A percentile compares a stretch with the other conserved stretches of the same genome.
Evolutionary conservation across 2,113 vertebrate genomes (phyloP).

Genomic region (Seriola dumerili): DNA sequence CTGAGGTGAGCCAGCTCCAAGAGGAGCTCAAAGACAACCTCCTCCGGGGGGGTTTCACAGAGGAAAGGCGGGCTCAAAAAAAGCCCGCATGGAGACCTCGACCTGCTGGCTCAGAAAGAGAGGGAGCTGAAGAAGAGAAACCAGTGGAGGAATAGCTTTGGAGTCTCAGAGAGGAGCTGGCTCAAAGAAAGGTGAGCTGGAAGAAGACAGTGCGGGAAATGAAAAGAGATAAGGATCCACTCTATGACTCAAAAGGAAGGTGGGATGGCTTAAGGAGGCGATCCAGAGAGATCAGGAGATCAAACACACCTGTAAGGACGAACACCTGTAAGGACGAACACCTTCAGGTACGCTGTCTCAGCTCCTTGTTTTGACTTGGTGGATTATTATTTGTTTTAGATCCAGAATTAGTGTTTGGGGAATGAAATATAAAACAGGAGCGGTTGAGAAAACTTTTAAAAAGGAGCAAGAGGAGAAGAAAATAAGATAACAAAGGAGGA

Average conservation of each 20-base stretch:
- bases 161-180: neutral
- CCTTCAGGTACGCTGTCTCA: neutral
- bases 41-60: neutral
- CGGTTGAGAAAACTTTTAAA: too few relatives aligned
- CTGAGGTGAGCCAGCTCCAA: neutral
- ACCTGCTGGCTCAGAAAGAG: neutral
- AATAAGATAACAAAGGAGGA: too few relatives aligned
- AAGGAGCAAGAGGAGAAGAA: too few relatives aligned
- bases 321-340: neutral
- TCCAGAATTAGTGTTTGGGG: neutral
- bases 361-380: neutral
- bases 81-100: neutral
- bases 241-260: neutral
- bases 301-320: neutral
- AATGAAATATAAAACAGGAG: neutral
- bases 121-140: neutral
- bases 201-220: neutral
- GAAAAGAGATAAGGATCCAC: neutral
- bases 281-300: conserved; percentile 1
- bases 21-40: neutral
- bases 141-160: neutral
- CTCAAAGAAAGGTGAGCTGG: neutral
- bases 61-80: neutral
- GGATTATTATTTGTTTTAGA: conserved; percentile 15
- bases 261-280: neutral